Conservation (phyloP, 2,888 invertebrate genomes). For the Meliscaeva auricollis region DNA sequence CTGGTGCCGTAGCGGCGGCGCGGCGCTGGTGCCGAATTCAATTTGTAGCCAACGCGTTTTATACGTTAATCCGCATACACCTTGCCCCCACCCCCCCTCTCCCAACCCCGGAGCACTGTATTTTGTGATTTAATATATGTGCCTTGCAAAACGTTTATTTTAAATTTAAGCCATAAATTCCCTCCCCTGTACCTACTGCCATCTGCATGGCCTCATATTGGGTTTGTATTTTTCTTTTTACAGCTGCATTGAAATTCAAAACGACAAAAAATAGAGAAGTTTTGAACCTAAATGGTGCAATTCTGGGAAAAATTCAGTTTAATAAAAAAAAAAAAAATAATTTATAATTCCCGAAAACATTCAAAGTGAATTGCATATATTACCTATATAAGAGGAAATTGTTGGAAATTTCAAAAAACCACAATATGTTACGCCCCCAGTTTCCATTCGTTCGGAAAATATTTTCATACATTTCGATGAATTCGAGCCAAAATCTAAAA, state of each 20-base stretch:
- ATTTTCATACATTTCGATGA: conserved; percentile 28
- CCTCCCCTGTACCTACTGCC: not conserved
- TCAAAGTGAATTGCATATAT: not conserved
- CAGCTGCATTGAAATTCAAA: not conserved
- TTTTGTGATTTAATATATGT: conserved; percentile 27
- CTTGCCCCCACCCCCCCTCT: not conserved
- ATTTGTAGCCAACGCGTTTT: conserved; percentile 37
- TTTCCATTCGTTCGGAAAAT: conserved; percentile 50
- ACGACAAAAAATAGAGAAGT: not conserved
- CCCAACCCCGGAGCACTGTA: not conserved
- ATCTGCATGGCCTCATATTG: no score
- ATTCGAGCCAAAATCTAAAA: conserved; percentile 10
- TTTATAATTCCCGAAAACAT: conserved; percentile 34
- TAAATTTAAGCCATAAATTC: conserved; percentile 17
- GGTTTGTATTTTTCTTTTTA: no score
- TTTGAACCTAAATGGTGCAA: not conserved
- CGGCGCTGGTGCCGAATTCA: conserved; percentile 1
- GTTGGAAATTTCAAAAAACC: conserved; percentile 43
- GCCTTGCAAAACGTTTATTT: conserved; percentile 27
- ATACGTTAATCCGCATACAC: not conserved
- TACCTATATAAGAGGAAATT: conserved; percentile 25
- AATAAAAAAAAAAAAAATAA: conserved; percentile 4
- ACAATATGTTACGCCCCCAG: conserved; percentile 52
- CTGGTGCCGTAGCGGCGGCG: not conserved
- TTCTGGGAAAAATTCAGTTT: not conserved